Evolutionary conservation across 2,888 invertebrate genomes (phyloP), one percentile per base, ranked within the genome.

Genomic region (Lochmaea capreae): DNA sequence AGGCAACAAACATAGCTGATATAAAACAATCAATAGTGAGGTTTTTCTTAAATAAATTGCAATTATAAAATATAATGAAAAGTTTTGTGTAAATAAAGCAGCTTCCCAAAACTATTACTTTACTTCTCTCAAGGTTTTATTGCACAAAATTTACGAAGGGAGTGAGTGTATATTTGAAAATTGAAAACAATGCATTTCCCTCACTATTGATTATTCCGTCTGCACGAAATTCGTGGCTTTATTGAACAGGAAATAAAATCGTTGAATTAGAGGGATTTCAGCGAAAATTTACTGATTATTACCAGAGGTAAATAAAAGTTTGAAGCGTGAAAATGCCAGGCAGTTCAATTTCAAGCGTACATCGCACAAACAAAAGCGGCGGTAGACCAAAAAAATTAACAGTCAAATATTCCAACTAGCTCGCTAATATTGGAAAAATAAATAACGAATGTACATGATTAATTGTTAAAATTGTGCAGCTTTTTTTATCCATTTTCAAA

Each of bases 281-380:
- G 57, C 66, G 16, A 67, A 67, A 67, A 65, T 14, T 43, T 65
- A 10, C 22, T 33, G 46, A 39, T 39, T 39, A 52, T 65, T 26
- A 52, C n/a, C 49, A 43, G 16, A 33, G 39, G 22, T 67, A 58
- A 58, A 43, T 43, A 57, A 67, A 58, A 22, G 67, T 58, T 43
- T 58, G 58, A 67, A 67, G 67, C 67, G 67, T 58, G 67, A 67
- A 65, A 67, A 59, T 67, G 58, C 16, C 67, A 59, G 57, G 43
- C 42, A 14, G 54, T 16, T 58, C 39, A 33, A 61, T 10, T 39
- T 57, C 66, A 42, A 16, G 39, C 66, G 14, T 22, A 57, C 14
- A 43, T 67, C 6, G 61, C 61, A 58, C 67, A 67, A 54, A 67
- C 67, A 59, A n/a, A 67, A 42, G 18, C 18, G 18, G 18, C 8